Conservation (phyloP, 2,888 invertebrate genomes). For the Rhamphomyia laevipes region DNA sequence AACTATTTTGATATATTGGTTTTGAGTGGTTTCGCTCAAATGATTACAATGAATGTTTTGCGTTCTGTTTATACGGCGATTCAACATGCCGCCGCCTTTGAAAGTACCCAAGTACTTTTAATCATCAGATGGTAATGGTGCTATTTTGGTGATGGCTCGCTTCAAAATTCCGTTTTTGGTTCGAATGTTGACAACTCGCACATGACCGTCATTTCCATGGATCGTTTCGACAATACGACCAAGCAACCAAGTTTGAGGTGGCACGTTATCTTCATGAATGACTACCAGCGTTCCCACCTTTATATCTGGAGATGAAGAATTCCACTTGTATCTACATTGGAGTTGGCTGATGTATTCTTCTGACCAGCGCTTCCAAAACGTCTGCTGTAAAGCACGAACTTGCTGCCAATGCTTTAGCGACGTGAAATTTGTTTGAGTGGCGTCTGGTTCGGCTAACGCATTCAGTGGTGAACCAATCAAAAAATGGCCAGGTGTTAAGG, state of each 20-base stretch:
- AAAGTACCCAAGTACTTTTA: neutral
- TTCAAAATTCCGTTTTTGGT: slow-evolving; percentile 2
- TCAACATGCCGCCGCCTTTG: neutral
- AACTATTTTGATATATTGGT: too few species aligned
- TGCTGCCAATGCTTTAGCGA: slow-evolving; percentile 6
- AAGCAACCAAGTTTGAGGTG: slow-evolving; percentile 7
- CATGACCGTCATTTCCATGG: slow-evolving; percentile 4
- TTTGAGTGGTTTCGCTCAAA: too few species aligned
- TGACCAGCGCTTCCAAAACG: slow-evolving; percentile 8
- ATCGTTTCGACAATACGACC: slow-evolving; percentile 6
- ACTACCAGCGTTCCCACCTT: slow-evolving; percentile 3
- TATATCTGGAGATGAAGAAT: neutral
- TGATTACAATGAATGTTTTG: too few species aligned
- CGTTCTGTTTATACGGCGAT: neutral
- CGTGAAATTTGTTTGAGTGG: neutral
- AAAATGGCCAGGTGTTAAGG: neutral
- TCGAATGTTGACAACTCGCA: slow-evolving; percentile 7
- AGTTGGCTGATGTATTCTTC: slow-evolving; percentile 4
- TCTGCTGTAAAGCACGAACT: slow-evolving; percentile 3
- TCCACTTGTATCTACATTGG: slow-evolving; percentile 10
- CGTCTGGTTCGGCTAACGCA: slow-evolving; percentile 1
- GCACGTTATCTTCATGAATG: slow-evolving; percentile 8
- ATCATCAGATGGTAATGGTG: slow-evolving; percentile 5
- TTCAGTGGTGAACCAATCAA: neutral
- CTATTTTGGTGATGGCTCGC: slow-evolving; percentile 7